These are phyloP conservation scores for Oncorhynchus gorbuscha DNA, from an alignment of 2,113 vertebrate genomes.

Conservation along the genomic window DNA sequence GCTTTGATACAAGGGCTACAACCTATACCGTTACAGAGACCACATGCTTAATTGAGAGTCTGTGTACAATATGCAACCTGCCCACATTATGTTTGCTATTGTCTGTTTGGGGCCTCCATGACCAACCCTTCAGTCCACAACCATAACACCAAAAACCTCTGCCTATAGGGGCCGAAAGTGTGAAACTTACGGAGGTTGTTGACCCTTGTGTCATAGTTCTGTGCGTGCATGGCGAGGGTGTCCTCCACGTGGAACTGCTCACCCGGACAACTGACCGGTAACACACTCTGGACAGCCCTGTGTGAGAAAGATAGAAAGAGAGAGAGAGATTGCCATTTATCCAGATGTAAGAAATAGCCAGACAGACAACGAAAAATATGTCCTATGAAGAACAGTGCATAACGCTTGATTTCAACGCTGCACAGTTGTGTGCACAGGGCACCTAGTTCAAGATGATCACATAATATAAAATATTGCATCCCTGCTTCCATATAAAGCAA, in stretches of 20 bases:
- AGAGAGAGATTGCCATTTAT: background rate
- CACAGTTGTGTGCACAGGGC: background rate
- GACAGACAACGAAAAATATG: background rate
- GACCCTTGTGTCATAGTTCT: conserved; percentile 86
- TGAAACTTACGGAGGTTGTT: conserved; percentile 91
- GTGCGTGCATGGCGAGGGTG: conserved; percentile 88
- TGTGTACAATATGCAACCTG: background rate
- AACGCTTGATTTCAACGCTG: background rate
- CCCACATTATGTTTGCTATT: background rate
- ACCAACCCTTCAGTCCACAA: background rate
- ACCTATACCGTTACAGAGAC: background rate
- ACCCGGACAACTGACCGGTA: conserved; percentile 90
- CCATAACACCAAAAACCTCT: background rate
- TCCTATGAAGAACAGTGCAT: background rate
- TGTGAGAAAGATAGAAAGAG: conserved; percentile 3
- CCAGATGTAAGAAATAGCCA: background rate
- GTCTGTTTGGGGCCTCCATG: background rate
- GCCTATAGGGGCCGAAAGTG: background rate
- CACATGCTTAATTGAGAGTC: background rate
- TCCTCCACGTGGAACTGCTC: conserved; percentile 91
- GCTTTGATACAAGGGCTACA: background rate
- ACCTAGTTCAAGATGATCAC: too few species aligned
- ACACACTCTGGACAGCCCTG: conserved; percentile 94
- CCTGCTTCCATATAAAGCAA: too few species aligned
- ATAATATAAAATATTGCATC: too few species aligned